Percentiles rank a stretch among this genome's conserved stretches.
These are phyloP conservation scores for Pygmarrhopalites habei DNA, from an alignment of 1,140 invertebrate genomes.

Conservation along the genomic window DNA sequence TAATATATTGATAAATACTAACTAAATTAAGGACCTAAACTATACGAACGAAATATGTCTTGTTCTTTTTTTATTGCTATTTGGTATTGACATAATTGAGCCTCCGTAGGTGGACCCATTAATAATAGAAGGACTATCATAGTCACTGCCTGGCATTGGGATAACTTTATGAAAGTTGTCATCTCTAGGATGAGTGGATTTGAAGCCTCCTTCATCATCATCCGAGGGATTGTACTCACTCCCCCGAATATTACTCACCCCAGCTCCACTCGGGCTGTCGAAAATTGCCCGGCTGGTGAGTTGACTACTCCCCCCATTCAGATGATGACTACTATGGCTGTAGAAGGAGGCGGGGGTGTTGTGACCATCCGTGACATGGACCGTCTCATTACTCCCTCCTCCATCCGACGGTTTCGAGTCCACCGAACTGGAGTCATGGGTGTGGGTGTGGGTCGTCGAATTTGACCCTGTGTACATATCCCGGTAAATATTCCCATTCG, in stretches of 20 bases:
- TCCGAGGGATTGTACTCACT: slow-evolving; percentile 24
- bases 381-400: slow-evolving; percentile 33
- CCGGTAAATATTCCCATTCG: slow-evolving; percentile 30
- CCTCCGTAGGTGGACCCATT: slow-evolving; percentile 36
- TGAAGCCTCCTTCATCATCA: slow-evolving; percentile 38
- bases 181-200: slow-evolving; percentile 24
- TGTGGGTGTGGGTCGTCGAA: slow-evolving; percentile 22
- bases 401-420: slow-evolving; percentile 34
- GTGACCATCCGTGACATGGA: slow-evolving; percentile 28
- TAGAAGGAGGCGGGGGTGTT: slow-evolving; percentile 25
- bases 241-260: background rate
- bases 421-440: slow-evolving; percentile 36
- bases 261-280: background rate
- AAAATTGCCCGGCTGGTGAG: background rate
- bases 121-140: slow-evolving; percentile 37
- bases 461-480: slow-evolving; percentile 35
- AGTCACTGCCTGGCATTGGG: slow-evolving; percentile 36
- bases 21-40: no score
- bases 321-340: slow-evolving; percentile 20
- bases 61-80: slow-evolving; percentile 37
- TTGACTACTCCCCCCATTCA: background rate
- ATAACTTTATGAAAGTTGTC: slow-evolving; percentile 35
- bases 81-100: slow-evolving; percentile 33
- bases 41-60: slow-evolving; percentile 39
- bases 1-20: no score